Conservation (phyloP, 2,113 vertebrate species). For the Burhinus bistriatus region DNA sequence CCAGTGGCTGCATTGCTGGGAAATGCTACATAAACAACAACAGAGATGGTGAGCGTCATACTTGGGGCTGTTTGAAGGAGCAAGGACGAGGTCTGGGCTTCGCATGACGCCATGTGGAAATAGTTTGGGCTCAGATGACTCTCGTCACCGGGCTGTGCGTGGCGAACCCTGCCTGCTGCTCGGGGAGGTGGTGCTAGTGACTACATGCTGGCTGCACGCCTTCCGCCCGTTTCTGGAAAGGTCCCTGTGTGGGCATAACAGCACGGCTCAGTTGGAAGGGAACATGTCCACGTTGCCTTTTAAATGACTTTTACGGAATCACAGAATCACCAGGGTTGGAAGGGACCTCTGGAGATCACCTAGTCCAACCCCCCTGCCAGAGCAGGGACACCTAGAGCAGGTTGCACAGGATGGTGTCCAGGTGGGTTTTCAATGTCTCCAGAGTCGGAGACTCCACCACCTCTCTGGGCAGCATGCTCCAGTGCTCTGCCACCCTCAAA, state of each 20-base stretch:
- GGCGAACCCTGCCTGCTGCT: background rate
- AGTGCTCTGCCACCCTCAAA: too few relatives aligned
- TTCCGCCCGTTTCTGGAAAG: background rate
- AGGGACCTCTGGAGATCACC: too few relatives aligned
- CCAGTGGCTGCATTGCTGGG: background rate
- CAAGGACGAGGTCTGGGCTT: background rate
- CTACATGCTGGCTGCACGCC: fast-evolving
- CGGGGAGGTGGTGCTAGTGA: background rate
- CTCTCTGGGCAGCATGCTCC: too few relatives aligned
- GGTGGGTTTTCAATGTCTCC: too few relatives aligned
- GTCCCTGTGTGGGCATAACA: background rate
- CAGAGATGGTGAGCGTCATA: background rate
- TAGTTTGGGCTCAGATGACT: background rate
- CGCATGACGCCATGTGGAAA: background rate
- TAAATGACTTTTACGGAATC: background rate
- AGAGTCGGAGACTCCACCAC: too few relatives aligned
- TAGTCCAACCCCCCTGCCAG: too few relatives aligned
- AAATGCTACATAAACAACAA: background rate
- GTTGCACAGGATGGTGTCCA: too few relatives aligned
- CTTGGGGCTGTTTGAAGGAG: background rate
- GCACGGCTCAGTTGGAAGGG: fast-evolving
- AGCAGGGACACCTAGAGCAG: too few relatives aligned
- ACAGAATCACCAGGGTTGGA: too few relatives aligned
- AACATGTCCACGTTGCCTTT: fast-evolving
- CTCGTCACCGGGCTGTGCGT: background rate